Conservation (phyloP, 2,113 vertebrate genomes). For the Microcebus jonahi region DNA sequence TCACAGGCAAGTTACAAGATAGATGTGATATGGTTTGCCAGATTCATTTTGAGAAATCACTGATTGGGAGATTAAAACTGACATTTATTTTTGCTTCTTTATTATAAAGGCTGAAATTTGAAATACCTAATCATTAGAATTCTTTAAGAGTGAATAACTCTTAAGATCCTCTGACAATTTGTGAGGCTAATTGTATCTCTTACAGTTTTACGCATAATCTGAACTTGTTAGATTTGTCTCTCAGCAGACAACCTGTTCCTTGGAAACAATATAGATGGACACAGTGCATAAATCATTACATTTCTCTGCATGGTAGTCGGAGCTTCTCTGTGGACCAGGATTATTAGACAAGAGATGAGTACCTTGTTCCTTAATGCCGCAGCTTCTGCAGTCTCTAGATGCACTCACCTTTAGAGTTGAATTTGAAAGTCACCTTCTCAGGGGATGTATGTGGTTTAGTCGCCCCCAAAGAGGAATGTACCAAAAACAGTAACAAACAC, state of each 20-base stretch:
- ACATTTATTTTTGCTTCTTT: slow-evolving; percentile 57
- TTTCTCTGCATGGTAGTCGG: not conserved
- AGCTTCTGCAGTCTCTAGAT: not conserved
- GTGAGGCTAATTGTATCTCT: slow-evolving; percentile 18
- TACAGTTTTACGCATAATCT: not conserved
- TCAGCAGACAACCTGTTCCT: not conserved
- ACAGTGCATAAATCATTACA: not conserved
- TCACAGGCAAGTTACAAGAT: slow-evolving; percentile 27
- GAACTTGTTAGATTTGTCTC: not conserved
- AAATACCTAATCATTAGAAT: slow-evolving; percentile 33
- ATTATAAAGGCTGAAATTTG: not conserved
- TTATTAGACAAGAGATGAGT: not conserved
- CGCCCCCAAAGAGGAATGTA: not conserved
- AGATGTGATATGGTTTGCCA: not conserved
- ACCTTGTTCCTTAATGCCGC: not conserved
- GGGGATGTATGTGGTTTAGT: not conserved
- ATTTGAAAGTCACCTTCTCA: slow-evolving; percentile 34
- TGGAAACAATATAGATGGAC: not conserved
- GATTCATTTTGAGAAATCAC: slow-evolving; percentile 62
- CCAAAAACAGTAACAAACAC: not conserved
- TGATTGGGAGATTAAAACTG: slow-evolving; percentile 39
- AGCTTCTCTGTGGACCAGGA: not conserved
- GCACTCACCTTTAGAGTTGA: not conserved
- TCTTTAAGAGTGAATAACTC: not conserved
- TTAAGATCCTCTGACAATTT: not conserved